Evolutionary conservation across 2,888 invertebrate species (phyloP), one percentile per base, ranked within the genome.

Genomic region (Dynastes grantii): DNA sequence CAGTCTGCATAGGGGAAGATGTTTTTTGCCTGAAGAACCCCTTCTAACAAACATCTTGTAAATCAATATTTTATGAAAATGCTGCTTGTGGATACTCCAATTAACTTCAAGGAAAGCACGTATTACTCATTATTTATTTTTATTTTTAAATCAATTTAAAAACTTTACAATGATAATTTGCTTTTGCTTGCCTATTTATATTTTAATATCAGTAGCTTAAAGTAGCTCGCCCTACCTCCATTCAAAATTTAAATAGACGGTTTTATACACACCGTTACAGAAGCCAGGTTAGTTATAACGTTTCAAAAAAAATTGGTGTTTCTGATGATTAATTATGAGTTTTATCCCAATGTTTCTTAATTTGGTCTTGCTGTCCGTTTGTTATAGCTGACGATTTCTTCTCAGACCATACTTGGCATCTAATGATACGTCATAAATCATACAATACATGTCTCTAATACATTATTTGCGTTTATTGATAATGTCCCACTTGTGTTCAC

Each of bases 161-260:
- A 6, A 45, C 45, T 45, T 45, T 8, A 45, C 8, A 45, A 45
- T 45, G 2, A 45, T 45, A 32, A 32, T 2, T 32, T 5, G 3
- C 11, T 9, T 45, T 45, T 45, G 9, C 45, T 45, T 45, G 2
- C 45, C 11, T 8, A 45, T 45, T 45, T 45, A 9, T 9, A 45
- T 45, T 45, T 9, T 45, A 45, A 45, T 45, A 9, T 9, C 2
- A 9, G 45, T 45, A 45, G 45, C 9, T 45, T 45, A 45, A 45
- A 45, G 9, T 75, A 75, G 45, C 73, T 75, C 29, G 40, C 45
- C 61, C 61, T 75, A 61, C 73, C 73, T 63, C 73, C 73, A 61
- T 45, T 49, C 29, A 63, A 75, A 61, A 51, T 75, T 75, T 75
- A 75, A 75, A 75, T 75, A 75, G 73, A 75, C 58, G 32, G n/a